phyloP scores from a whole-genome alignment of 1,140 invertebrate genomes.

The Micrasema longulum region DNA sequence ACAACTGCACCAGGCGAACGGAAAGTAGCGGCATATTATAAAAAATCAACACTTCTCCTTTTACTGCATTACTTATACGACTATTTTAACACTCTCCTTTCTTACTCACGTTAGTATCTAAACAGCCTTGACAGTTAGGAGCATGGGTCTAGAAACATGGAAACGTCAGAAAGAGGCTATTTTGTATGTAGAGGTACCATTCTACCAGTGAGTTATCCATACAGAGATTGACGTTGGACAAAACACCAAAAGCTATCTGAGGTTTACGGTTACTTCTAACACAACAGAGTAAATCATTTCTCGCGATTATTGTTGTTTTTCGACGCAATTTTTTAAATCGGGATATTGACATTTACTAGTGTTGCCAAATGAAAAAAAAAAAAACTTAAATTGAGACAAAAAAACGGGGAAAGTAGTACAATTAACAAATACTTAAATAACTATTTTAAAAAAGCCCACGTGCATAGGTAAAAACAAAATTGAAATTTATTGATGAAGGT shows the following conservation, averaged over 20 bases:
- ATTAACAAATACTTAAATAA: too few species aligned
- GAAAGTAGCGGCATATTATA: conserved; percentile 5
- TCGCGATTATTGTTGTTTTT: conserved; percentile 21
- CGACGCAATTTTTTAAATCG: conserved; percentile 23
- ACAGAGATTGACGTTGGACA: neutral
- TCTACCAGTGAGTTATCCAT: neutral
- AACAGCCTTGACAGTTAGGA: neutral
- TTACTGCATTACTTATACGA: conserved; percentile 2
- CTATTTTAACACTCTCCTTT: conserved; percentile 10
- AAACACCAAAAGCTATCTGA: conserved; percentile 24
- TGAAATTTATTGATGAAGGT: too few species aligned
- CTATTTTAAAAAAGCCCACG: too few species aligned
- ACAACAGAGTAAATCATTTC: neutral
- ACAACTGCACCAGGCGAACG: neutral
- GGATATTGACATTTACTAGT: neutral
- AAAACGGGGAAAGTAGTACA: neutral
- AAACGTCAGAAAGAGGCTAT: neutral
- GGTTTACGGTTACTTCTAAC: conserved; percentile 8
- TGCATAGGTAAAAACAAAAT: too few species aligned
- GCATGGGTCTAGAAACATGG: neutral
- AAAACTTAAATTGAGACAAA: too few species aligned
- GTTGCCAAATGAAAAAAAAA: conserved; percentile 13
- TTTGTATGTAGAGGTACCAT: neutral
- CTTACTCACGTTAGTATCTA: conserved; percentile 5
- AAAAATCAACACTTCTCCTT: conserved; percentile 6